These are phyloP conservation scores for Rhyacophila brunnea DNA, from an alignment of 1,140 invertebrate genomes.

Conservation along the genomic window DNA sequence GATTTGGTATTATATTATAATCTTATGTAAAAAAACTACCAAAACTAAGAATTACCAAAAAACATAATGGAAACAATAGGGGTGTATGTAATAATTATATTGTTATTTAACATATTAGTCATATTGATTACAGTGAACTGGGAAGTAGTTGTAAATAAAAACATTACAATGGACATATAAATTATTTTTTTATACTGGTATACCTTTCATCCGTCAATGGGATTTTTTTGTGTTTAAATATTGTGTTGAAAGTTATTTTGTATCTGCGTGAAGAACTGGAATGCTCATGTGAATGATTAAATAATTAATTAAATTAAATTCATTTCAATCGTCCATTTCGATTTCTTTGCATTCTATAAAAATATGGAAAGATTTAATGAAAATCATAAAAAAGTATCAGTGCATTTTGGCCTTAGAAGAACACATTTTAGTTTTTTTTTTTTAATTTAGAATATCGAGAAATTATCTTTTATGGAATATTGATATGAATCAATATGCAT, in stretches of 20 bases:
- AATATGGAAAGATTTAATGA: not conserved
- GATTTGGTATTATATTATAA: constrained; percentile 12
- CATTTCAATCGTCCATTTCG: no score
- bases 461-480: constrained; percentile 1
- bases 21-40: constrained; percentile 17
- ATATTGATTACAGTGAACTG: no score
- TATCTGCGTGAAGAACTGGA: no score
- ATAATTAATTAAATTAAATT: no score
- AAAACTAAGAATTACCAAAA: not conserved
- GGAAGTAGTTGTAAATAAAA: no score
- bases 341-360: no score
- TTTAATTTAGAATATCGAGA: not conserved
- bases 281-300: no score
- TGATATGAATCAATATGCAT: constrained; percentile 2
- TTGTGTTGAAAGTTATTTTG: no score
- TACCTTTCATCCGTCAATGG: no score
- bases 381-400: constrained; percentile 13
- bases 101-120: not conserved
- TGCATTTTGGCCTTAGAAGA: constrained; percentile 21
- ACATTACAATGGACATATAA: no score
- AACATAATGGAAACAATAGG: not conserved
- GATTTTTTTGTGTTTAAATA: no score
- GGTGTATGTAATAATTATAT: not conserved
- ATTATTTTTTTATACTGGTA: no score
- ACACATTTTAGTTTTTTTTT: constrained; percentile 10